Conservation (phyloP, 2,888 invertebrate genomes). For the Apeira syringaria region DNA sequence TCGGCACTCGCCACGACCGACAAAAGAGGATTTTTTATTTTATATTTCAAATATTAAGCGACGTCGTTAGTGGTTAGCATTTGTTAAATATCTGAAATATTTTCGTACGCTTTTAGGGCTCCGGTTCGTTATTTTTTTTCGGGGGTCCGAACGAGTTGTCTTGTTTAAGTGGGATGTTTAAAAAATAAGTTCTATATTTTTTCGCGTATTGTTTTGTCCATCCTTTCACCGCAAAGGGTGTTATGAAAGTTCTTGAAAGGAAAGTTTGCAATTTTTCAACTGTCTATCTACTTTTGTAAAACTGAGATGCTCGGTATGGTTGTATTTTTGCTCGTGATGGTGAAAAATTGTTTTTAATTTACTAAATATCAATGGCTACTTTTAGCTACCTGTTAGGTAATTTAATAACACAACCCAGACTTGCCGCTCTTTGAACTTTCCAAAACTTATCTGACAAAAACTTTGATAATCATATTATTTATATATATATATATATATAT, state of each 20-base stretch:
- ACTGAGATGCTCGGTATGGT: background rate
- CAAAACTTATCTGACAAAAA: too few relatives aligned
- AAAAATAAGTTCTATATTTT: slow-evolving; percentile 46
- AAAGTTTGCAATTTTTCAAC: slow-evolving; percentile 46
- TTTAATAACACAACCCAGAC: too few relatives aligned
- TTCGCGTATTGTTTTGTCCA: slow-evolving; percentile 41
- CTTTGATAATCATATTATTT: too few relatives aligned
- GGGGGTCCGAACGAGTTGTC: slow-evolving; percentile 49
- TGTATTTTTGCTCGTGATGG: background rate
- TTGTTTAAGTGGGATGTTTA: slow-evolving; percentile 52
- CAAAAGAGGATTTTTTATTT: slow-evolving; percentile 74
- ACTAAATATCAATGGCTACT: too few relatives aligned
- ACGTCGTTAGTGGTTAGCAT: slow-evolving; percentile 80
- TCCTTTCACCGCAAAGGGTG: slow-evolving; percentile 50
- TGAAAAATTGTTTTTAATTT: too few relatives aligned
- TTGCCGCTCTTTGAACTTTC: too few relatives aligned
- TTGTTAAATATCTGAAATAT: slow-evolving; percentile 80
- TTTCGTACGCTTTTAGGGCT: slow-evolving; percentile 50
- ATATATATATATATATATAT: too few relatives aligned
- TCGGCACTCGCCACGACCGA: slow-evolving; percentile 57
- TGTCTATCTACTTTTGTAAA: slow-evolving; percentile 4
- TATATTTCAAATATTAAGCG: slow-evolving; percentile 78
- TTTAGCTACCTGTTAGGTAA: too few relatives aligned
- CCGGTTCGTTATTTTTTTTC: slow-evolving; percentile 55
- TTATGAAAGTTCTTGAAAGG: slow-evolving; percentile 50